phyloP scores from a whole-genome alignment of 2,888 invertebrate species.

The Drosophila histrio region DNA sequence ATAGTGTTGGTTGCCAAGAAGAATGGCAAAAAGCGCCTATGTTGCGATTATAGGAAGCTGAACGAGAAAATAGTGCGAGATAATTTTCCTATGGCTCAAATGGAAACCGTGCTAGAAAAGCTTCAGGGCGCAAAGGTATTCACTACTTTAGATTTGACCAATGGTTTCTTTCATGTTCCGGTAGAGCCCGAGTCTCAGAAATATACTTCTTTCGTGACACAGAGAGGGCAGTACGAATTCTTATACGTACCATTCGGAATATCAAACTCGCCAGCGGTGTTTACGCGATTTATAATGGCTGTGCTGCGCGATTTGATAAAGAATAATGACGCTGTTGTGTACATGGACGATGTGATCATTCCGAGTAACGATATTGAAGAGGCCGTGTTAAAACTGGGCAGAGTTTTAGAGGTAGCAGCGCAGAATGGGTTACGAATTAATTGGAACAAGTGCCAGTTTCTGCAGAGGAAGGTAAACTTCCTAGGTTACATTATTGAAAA shows the following conservation, averaged over 20 bases:
- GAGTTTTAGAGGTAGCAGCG: background rate
- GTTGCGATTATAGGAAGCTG: constrained; percentile 11
- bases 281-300: too few species aligned
- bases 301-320: background rate
- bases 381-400: background rate
- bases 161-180: constrained; percentile 11
- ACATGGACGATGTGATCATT: constrained; percentile 10
- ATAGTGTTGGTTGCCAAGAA: constrained; percentile 12
- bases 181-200: background rate
- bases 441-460: background rate
- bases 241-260: constrained; percentile 3
- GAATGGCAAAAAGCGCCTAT: background rate
- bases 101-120: constrained; percentile 6
- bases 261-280: background rate
- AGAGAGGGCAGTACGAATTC: background rate
- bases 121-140: constrained; percentile 4
- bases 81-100: constrained; percentile 7
- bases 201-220: background rate
- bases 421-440: background rate
- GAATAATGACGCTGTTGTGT: background rate
- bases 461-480: background rate
- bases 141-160: constrained; percentile 1
- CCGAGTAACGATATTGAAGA: background rate
- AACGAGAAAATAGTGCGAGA: constrained; percentile 12
- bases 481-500: background rate